Conservation (phyloP, 1,140 invertebrate species). For the Drosophila carrolli region DNA sequence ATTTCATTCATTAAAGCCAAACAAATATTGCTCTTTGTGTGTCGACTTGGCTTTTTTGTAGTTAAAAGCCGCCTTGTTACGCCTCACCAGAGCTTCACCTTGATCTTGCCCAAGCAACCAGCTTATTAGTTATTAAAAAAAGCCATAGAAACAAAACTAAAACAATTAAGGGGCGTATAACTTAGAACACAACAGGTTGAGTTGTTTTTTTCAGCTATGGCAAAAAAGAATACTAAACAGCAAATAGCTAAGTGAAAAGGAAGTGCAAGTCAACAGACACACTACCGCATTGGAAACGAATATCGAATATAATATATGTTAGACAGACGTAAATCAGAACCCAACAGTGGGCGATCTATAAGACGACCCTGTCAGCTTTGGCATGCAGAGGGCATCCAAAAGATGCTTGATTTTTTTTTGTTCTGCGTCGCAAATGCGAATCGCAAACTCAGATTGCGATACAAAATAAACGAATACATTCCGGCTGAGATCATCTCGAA, state of each 20-base stretch:
- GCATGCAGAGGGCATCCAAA: conserved; percentile 51
- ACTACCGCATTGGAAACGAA: conserved; percentile 39
- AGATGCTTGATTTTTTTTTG: conserved; percentile 28
- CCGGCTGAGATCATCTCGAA: conserved; percentile 68
- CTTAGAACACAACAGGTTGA: conserved; percentile 42
- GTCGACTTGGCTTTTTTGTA: conserved; percentile 16
- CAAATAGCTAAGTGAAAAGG: conserved; percentile 18
- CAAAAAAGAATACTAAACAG: conserved; percentile 17
- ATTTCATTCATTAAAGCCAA: conserved; percentile 45
- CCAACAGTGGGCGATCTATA: conserved; percentile 35
- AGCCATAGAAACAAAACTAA: conserved; percentile 29
- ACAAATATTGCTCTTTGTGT: conserved; percentile 22
- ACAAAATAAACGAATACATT: conserved; percentile 33
- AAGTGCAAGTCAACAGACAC: conserved; percentile 39
- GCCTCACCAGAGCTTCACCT: conserved; percentile 67
- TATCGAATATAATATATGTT: conserved; percentile 1
- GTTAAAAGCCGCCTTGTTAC: conserved; percentile 40
- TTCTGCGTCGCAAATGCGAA: conserved; percentile 56
- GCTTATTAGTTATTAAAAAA: conserved; percentile 33
- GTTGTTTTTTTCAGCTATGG: not conserved
- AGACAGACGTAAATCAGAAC: conserved; percentile 26
- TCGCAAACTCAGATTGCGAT: conserved; percentile 8
- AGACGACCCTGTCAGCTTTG: conserved; percentile 41
- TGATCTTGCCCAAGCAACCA: conserved; percentile 58
- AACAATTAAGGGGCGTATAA: conserved; percentile 42